A percentile compares a stretch with the other conserved stretches of the same genome.
These are phyloP conservation scores for Rhabditoides inermis DNA, from an alignment of 2,888 invertebrate species.

Conservation along the genomic window DNA sequence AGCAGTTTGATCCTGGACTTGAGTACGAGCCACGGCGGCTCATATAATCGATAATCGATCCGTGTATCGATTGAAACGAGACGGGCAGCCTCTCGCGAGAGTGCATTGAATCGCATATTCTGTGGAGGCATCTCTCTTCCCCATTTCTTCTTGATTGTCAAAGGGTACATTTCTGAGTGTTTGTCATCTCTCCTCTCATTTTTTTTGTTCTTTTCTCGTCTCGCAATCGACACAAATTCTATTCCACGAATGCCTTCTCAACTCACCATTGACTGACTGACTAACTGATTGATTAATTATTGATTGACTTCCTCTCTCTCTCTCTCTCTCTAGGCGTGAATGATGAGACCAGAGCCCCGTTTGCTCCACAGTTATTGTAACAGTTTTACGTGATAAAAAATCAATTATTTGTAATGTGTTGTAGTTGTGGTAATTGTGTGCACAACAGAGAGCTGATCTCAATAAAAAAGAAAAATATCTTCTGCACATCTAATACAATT, in stretches of 20 bases:
- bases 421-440: too few relatives aligned
- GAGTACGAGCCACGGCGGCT: constrained; percentile 85
- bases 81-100: not conserved
- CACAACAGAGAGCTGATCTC: too few relatives aligned
- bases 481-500: too few relatives aligned
- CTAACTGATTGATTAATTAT: not conserved
- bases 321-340: not conserved
- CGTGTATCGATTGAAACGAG: too few relatives aligned
- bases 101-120: not conserved
- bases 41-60: too few relatives aligned
- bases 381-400: too few relatives aligned
- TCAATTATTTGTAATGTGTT: too few relatives aligned
- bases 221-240: not conserved
- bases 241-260: not conserved
- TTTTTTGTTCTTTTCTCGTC: not conserved
- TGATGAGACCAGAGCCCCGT: too few relatives aligned
- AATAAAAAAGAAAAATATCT: too few relatives aligned
- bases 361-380: too few relatives aligned
- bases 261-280: not conserved
- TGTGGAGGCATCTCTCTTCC: not conserved
- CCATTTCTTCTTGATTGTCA: not conserved
- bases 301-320: not conserved
- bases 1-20: constrained; percentile 96
- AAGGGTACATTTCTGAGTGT: not conserved
- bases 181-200: not conserved